Conservation (phyloP, 2,797 vertebrate genomes). For the Microcaecilia unicolor region DNA sequence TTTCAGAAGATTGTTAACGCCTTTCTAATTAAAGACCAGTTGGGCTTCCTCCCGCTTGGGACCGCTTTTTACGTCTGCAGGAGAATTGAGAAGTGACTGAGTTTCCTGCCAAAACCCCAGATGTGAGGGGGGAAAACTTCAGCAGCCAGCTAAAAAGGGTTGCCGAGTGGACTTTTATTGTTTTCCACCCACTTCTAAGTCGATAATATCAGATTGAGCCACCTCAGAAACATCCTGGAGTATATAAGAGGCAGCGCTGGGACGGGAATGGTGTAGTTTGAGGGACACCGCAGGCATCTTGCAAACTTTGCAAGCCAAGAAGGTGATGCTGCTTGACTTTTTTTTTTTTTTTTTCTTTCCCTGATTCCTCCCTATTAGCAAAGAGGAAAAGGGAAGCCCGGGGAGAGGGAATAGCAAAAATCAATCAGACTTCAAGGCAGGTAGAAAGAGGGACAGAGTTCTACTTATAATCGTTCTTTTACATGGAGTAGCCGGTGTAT, state of each 20-base stretch:
- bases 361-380: background rate
- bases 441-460: no score
- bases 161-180: slow-evolving; percentile 36
- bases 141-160: slow-evolving; percentile 25
- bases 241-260: slow-evolving; percentile 36
- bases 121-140: slow-evolving; percentile 10
- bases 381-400: no score
- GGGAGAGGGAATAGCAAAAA: no score
- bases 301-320: background rate
- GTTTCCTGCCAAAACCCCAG: slow-evolving; percentile 16
- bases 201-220: slow-evolving; percentile 32
- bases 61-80: slow-evolving; percentile 33
- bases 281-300: background rate
- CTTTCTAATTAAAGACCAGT: slow-evolving; percentile 52
- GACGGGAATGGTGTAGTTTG: slow-evolving; percentile 23
- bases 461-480: no score
- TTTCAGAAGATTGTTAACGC: slow-evolving; percentile 40
- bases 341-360: no score
- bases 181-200: slow-evolving; percentile 38
- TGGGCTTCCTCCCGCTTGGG: slow-evolving; percentile 52
- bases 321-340: background rate
- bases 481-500: no score
- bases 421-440: slow-evolving; percentile 2
- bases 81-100: slow-evolving; percentile 57
- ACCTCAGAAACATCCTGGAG: slow-evolving; percentile 32